These are phyloP conservation scores for Salvelinus sp. DNA, from an alignment of 2,113 vertebrate species.

Conservation along the genomic window DNA sequence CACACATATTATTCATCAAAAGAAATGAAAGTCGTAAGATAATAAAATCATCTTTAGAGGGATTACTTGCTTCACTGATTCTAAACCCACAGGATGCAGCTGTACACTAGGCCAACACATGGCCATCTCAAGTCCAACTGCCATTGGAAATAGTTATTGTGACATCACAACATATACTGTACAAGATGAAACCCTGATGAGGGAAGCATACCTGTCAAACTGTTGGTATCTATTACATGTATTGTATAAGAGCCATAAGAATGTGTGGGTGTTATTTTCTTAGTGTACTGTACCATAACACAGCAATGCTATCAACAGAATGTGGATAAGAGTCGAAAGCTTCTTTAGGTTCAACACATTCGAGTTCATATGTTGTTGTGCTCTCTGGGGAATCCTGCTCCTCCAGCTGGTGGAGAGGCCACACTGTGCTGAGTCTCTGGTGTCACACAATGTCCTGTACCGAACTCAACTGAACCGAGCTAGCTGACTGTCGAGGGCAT, in stretches of 20 bases:
- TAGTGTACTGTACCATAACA: not conserved
- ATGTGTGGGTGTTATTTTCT: no score
- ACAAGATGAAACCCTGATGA: no score
- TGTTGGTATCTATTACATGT: no score
- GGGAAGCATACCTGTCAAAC: no score
- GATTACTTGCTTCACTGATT: not conserved
- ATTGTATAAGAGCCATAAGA: no score
- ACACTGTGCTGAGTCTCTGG: not conserved
- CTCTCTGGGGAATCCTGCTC: not conserved
- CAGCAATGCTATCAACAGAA: not conserved
- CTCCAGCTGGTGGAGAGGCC: not conserved
- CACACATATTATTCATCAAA: no score
- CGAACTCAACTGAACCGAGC: not conserved
- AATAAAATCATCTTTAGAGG: not conserved
- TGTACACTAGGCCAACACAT: not conserved
- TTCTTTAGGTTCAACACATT: not conserved
- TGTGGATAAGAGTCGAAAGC: not conserved
- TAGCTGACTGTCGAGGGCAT: no score
- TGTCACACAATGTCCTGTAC: not conserved
- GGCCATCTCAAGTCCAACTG: not conserved
- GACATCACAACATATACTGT: not conserved
- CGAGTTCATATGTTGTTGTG: not conserved
- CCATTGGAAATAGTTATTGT: not conserved
- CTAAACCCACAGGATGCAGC: not conserved
- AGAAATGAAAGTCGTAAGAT: not conserved